Percentiles rank a stretch among this genome's conserved stretches.
Evolutionary conservation across 1,140 invertebrate genomes (phyloP).

Genomic region (Nephila pilipes): DNA sequence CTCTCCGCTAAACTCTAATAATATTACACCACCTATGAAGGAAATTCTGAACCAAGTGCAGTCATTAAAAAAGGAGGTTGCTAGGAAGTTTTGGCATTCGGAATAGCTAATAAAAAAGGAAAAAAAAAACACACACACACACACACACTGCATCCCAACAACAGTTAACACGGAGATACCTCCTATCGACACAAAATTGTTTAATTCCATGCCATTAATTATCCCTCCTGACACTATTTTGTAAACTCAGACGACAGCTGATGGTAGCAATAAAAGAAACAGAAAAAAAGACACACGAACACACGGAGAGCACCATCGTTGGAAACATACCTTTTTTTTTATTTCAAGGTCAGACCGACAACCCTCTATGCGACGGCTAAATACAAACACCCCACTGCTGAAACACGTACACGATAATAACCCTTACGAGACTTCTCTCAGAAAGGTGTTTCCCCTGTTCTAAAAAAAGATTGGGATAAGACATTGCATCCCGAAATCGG

Average conservation of each 20-base stretch:
- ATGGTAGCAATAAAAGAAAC: conserved; percentile 1
- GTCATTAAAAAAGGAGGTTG: too few species aligned
- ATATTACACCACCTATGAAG: too few species aligned
- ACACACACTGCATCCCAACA: neutral
- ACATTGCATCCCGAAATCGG: conserved; percentile 60
- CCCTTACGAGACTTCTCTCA: conserved; percentile 42
- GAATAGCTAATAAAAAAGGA: too few species aligned
- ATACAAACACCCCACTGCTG: conserved; percentile 38
- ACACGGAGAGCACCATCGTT: conserved; percentile 5
- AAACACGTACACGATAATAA: conserved; percentile 38
- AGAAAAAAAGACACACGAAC: conserved; percentile 17
- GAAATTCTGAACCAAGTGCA: too few species aligned
- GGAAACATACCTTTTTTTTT: conserved; percentile 29
- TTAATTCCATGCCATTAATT: neutral
- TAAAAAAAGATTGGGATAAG: conserved; percentile 53
- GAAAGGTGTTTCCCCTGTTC: conserved; percentile 58
- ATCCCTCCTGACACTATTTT: conserved; percentile 1
- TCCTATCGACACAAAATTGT: neutral
- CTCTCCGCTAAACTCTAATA: too few species aligned
- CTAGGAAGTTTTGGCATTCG: too few species aligned
- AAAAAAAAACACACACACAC: neutral
- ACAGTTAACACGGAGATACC: neutral
- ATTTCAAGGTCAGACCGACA: conserved; percentile 33
- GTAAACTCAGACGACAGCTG: neutral
- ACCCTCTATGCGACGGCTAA: neutral